Base-by-base conservation (phyloP, 2,113 vertebrate species). In the Phoxinus phoxinus region DNA sequence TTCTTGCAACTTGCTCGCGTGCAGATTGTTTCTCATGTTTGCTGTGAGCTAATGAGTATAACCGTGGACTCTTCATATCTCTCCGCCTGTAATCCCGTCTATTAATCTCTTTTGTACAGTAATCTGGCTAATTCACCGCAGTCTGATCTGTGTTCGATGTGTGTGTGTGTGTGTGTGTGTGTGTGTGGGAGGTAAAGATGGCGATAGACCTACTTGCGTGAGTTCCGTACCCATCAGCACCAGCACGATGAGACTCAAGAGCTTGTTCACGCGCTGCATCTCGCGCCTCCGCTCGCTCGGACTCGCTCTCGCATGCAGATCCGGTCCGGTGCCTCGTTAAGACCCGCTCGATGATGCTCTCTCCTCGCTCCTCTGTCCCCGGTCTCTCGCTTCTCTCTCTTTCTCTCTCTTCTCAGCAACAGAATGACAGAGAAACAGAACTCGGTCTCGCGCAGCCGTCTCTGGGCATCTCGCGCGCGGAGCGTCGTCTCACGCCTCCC, bases 201-300 rank as follows among this genome's bases (percentile, higher is more conserved):
- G 95, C 93, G 94, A 93, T 93, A 92, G 88, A 96, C 97, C 95
- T 98, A 99, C 97, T 97, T 99, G 97, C 87, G 96, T 98, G 95
- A 98, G 97, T 96, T 98, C 96, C 91, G 96, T 97, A 96, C 96
- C 97, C 96, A 98, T 96, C 93, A 99, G 95, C 95, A 97, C 92
- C 94, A 99, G 96, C 91, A 98, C 91, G 92, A 96, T 93, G 90
- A 99, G 96, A 95, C 96, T 95, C 90, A 97, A 93, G 90, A 99
- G 95, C 96, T 97, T 97, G 96, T 94, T 97, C 94, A 95, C 94
- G 90, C 96, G 96, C 91, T 93, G 97, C 97, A 99, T 99, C 92
- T 96, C 97, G 95, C 89, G 94, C 94, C 92, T 92, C 92, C 94
- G 91, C 92, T 92, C 84, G 93, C 89, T 94, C 79, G 94, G 90